Evolutionary conservation across 2,797 vertebrate species (phyloP), one percentile per base, ranked within the genome.

Genomic region (Syndactyla subalaris): DNA sequence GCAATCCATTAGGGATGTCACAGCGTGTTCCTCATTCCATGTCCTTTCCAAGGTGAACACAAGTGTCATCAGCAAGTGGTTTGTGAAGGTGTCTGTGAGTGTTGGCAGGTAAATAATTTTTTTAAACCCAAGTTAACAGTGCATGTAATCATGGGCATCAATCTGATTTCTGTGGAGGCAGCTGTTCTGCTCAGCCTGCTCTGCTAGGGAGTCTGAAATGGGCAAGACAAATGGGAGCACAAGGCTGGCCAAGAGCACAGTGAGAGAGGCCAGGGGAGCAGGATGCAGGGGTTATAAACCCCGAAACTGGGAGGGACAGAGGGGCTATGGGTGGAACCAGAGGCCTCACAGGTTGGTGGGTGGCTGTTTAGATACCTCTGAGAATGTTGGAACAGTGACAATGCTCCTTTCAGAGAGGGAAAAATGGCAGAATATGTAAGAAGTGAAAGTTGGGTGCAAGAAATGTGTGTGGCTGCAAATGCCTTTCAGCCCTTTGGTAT

Each of bases 31-130:
- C 46, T 73, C 88, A 1, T 68, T 46, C 89, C 29, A 0, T 16
- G 70, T 81, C 94, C 91, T 92, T 92, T 49, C 94, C 96, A 94
- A 76, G 93, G 96, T 96, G 92, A 96, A 36, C 94, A 66, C 38
- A 67, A 79, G 71, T 54, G 62, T 16, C 93, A 92, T 38, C 95
- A 83, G 83, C 88, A 48, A 62, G 89, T 63, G 92, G 13, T 75
- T 89, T 92, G 96, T 87, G 92, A 92, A 67, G 91, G 89, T 72
- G 77, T 89, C 95, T 96, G 93, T 0, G 65, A 72, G 87, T 46
- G 45, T 61, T 92, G 95, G 93, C 96, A 91, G 89, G 92, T 94
- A 94, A 91, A 94, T 95, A 75, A 85, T 92, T 96, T 96, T 93
- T 91, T 74, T 57, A 67, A 92, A 82, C 67, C 58, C 84, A 89